These are phyloP conservation scores for Saguinus oedipus DNA, from an alignment of 2,797 vertebrate species.

Conservation along the genomic window DNA sequence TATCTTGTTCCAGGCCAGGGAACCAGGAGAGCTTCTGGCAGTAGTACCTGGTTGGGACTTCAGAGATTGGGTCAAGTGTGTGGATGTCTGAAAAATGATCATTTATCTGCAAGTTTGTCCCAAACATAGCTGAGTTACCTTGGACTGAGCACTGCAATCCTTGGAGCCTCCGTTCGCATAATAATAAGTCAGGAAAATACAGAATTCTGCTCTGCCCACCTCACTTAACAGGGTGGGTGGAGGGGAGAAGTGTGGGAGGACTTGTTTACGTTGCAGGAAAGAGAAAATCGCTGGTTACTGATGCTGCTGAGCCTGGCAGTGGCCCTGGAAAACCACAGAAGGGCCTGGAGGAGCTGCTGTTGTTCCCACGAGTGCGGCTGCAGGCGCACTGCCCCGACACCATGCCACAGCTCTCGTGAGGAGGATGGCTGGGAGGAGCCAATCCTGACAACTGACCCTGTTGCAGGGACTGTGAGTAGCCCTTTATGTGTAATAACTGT, in stretches of 20 bases:
- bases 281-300: background rate
- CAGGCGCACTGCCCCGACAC: rapidly evolving
- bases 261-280: background rate
- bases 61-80: background rate
- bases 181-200: background rate
- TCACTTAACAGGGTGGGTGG: background rate
- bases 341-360: background rate
- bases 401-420: rapidly evolving
- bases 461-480: background rate
- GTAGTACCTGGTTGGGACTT: background rate
- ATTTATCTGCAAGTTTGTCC: background rate
- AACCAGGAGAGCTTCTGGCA: background rate
- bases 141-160: no score
- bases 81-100: background rate
- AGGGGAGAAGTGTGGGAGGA: background rate
- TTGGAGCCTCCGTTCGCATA: background rate
- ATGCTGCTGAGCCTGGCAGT: background rate
- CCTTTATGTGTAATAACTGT: background rate
- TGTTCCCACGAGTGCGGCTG: no score
- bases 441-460: background rate
- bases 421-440: background rate
- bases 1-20: background rate
- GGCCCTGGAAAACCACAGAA: background rate
- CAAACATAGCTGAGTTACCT: background rate
- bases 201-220: background rate